Percentiles rank a stretch among this genome's conserved stretches.
Conservation (phyloP, 2,797 vertebrate genomes). For the Cryptoprocta ferox region DNA sequence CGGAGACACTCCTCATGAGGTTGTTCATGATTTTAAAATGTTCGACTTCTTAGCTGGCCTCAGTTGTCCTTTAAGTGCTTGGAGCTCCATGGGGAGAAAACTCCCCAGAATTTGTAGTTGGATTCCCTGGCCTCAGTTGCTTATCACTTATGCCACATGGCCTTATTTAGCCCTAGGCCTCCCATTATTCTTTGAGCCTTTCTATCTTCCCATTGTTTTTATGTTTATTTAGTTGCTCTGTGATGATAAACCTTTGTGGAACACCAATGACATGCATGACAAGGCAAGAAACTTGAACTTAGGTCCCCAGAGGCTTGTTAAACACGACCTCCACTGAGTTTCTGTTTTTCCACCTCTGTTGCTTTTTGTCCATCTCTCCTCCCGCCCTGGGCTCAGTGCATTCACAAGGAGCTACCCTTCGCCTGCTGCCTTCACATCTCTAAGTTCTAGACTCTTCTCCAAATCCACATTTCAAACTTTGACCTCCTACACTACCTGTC, state of each 20-base stretch:
- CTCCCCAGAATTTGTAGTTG: neutral
- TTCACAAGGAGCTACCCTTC: neutral
- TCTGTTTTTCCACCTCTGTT: neutral
- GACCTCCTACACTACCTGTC: neutral
- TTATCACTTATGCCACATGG: neutral
- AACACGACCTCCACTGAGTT: neutral
- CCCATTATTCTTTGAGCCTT: neutral
- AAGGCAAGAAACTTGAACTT: neutral
- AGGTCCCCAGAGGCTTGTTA: neutral
- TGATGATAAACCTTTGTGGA: neutral
- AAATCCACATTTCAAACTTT: neutral
- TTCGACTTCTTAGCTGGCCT: slow-evolving; percentile 31
- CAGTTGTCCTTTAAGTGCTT: slow-evolving; percentile 20
- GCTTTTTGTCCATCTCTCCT: neutral
- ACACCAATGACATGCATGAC: neutral
- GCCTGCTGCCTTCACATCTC: neutral
- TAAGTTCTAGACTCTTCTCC: neutral
- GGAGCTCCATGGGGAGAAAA: neutral
- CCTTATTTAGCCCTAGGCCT: neutral
- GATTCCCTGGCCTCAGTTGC: slow-evolving; percentile 56
- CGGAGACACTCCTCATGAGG: neutral
- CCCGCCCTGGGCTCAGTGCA: neutral
- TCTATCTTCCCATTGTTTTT: neutral
- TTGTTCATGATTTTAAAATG: slow-evolving; percentile 56
- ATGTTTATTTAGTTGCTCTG: slow-evolving; percentile 21